Evolutionary conservation across 2,113 vertebrate species (phyloP), one percentile per base, ranked within the genome.

Genomic region (Microtus oregoni): DNA sequence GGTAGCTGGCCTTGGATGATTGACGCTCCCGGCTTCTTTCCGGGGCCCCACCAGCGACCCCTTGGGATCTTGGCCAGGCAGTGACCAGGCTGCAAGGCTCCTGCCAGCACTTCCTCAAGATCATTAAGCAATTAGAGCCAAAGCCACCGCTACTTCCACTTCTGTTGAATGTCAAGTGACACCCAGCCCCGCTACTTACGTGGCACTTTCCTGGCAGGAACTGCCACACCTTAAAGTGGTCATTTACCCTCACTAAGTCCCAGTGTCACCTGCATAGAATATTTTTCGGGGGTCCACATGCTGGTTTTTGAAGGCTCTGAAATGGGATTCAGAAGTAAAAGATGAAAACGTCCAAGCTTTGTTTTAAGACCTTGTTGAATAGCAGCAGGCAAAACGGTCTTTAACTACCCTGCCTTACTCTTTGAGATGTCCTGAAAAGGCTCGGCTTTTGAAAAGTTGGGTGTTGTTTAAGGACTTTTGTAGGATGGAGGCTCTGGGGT

Each of bases 41-140:
- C 10, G 0, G 0, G 13, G 13, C 24, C n/a, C 35, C 19, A 2
- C 32, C 20, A 4, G 1, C 0, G n/a, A 6, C 9, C 65, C 28
- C 0, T 0, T 28, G 19, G 3, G 0, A 12, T 5, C 52, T 1
- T 0, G 14, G 12, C 24, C n/a, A 0, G 14, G 0, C 5, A 0
- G 24, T 0, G 30, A 63, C 47, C 0, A 26, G 7, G 6, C 24
- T 7, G 58, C 35, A 0, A 0, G 24, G 20, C 28, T 24, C 0
- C 38, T 22, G 8, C 41, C 26, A 61, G 5, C 9, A n/a, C 85
- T 85, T 41, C 44, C 11, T 52, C 7, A 11, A 0, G 67, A 76
- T 35, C 30, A 63, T 79, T 63, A 47, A 5, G 70, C 47, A 15
- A 9, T 24, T 11, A 35, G 22, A n/a, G 38, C 65, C 55, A 13